Evolutionary conservation across 2,888 invertebrate species (phyloP), one percentile per base, ranked within the genome.

Genomic region (Ceramica pisi): DNA sequence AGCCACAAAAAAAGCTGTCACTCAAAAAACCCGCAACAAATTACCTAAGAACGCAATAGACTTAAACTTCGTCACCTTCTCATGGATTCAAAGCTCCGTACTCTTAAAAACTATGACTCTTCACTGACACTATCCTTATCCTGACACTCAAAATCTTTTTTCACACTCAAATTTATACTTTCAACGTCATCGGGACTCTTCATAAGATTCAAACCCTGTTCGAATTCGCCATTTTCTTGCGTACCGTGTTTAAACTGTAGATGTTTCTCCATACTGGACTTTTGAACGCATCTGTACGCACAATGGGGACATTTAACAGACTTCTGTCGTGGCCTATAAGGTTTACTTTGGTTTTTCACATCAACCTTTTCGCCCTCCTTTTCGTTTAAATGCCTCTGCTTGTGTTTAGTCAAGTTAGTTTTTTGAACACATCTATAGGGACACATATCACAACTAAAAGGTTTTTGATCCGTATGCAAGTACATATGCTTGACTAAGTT

Each of bases 401-500:
- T 96, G 57, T 96, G 96, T 79, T 96, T 96, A 0, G 95, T 96
- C 12, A 96, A 71, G 64, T 96, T 96, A 0, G 96, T 96, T 81
- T 96, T 96, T 67, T 96, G 96, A 0, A 96, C 96, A 63, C 96
- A 96, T 2, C 94, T 87, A 65, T 96, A 96, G 48, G 89, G 94
- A 67, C 96, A 96, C 78, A 94, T 83, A 51, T 96, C 96, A 72
- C 96, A 96, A 16, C 95, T 93, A 65, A 95, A 96, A 0, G 96
- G 96, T 67, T 96, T 96, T 57, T 96, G 94, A 41, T 96, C 95
- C 0, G 96, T 96, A 51, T 96, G 96, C 16, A 96, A 70, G 57
- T 96, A 96, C 96, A 96, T 96, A 62, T 96, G 96, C 80, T 96
- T 96, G 0, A 96, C 96, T 85, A 96, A 85, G 73, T 96, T 96